phyloP scores from a whole-genome alignment of 2,888 invertebrate genomes.

The Phasia obesa region DNA sequence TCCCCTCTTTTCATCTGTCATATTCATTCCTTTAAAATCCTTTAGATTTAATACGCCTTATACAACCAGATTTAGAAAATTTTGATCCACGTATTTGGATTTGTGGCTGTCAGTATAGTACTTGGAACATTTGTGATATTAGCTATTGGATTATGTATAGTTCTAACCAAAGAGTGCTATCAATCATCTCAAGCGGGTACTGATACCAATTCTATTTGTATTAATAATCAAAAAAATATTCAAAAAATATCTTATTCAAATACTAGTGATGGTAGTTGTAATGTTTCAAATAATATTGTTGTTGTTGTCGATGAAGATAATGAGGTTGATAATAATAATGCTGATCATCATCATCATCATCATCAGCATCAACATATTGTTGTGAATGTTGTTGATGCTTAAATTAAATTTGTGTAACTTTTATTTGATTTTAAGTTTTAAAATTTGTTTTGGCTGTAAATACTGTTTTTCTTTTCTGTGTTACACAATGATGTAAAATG shows the following conservation, averaged over 20 bases:
- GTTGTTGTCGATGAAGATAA: conserved; percentile 62
- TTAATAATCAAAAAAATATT: no score
- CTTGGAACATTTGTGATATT: conserved; percentile 93
- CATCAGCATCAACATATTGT: conserved; percentile 59
- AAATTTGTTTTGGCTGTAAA: conserved; percentile 50
- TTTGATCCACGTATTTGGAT: conserved; percentile 96
- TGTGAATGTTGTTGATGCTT: conserved; percentile 66
- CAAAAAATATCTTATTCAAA: conserved; percentile 67
- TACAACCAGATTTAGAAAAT: conserved; percentile 91
- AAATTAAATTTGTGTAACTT: conserved; percentile 17
- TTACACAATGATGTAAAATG: conserved; percentile 20
- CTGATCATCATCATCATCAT: conserved; percentile 35
- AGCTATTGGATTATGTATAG: conserved; percentile 92
- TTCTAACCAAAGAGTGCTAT: conserved; percentile 93
- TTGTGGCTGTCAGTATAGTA: conserved; percentile 89
- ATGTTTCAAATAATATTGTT: conserved; percentile 55
- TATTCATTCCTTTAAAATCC: conserved; percentile 7
- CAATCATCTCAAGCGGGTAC: conserved; percentile 84
- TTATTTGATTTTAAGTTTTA: conserved; percentile 22
- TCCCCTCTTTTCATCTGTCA: conserved; percentile 10
- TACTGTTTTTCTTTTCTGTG: conserved; percentile 46
- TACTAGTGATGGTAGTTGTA: conserved; percentile 65
- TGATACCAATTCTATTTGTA: conserved; percentile 64
- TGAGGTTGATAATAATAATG: not conserved
- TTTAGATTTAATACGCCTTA: conserved; percentile 92